Percentiles rank a stretch among this genome's conserved stretches.
phyloP scores from a whole-genome alignment of 2,797 vertebrate species.

The Huso huso region DNA sequence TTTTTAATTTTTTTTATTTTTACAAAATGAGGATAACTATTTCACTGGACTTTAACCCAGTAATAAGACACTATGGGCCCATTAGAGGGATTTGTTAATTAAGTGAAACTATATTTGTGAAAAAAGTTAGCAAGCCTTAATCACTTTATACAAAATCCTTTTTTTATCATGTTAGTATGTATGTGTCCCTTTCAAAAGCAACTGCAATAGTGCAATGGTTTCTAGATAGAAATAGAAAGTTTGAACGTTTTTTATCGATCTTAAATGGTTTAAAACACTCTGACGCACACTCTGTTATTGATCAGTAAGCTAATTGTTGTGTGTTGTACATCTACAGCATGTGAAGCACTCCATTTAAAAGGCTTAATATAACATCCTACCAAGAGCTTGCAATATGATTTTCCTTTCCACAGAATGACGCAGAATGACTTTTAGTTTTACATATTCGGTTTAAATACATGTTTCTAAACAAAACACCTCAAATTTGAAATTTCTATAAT shows the following conservation, averaged over 20 bases:
- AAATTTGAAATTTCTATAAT: too few relatives aligned
- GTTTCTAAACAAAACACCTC: too few relatives aligned
- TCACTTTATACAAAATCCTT: not conserved
- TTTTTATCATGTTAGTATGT: not conserved
- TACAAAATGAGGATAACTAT: slow-evolving; percentile 39
- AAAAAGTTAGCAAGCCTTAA: not conserved
- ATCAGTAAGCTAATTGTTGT: slow-evolving; percentile 32
- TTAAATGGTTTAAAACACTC: slow-evolving; percentile 29
- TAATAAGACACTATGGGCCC: slow-evolving; percentile 32
- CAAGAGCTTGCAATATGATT: not conserved
- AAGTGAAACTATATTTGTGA: not conserved
- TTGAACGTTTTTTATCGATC: slow-evolving; percentile 26
- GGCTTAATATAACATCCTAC: not conserved
- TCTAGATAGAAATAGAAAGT: not conserved
- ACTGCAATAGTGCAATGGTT: not conserved
- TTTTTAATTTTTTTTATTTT: not conserved
- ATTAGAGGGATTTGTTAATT: not conserved
- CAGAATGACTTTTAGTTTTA: not conserved
- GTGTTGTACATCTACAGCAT: slow-evolving; percentile 1
- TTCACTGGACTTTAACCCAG: slow-evolving; percentile 48
- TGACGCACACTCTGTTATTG: slow-evolving; percentile 39
- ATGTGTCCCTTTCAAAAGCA: not conserved
- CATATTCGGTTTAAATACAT: not conserved
- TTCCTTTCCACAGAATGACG: not conserved
- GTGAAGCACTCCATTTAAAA: not conserved